These are phyloP conservation scores for Monochamus saltuarius DNA, from an alignment of 1,140 invertebrate genomes.

Conservation along the genomic window DNA sequence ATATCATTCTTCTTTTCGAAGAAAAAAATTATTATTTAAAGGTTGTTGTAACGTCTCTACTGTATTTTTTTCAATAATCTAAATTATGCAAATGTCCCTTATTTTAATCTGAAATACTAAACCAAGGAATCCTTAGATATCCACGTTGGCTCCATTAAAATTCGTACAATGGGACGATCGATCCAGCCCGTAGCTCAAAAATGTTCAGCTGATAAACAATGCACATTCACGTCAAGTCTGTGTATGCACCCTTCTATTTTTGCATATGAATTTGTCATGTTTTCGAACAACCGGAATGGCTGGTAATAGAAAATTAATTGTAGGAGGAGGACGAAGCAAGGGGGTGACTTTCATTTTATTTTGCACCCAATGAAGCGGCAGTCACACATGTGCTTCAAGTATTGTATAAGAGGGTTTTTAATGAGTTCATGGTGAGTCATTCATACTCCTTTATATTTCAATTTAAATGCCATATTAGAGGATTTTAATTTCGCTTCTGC, in stretches of 20 bases:
- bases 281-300: conserved; percentile 16
- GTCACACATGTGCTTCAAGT: conserved; percentile 21
- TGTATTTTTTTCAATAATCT: too few relatives aligned
- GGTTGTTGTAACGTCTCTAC: too few relatives aligned
- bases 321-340: conserved; percentile 1
- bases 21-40: too few relatives aligned
- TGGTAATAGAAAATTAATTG: conserved; percentile 24
- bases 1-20: too few relatives aligned
- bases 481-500: background rate
- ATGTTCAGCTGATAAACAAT: too few relatives aligned
- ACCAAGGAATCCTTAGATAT: too few relatives aligned
- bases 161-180: too few relatives aligned
- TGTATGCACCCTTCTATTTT: conserved; percentile 11
- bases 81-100: too few relatives aligned
- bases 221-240: too few relatives aligned
- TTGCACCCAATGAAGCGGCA: conserved; percentile 21
- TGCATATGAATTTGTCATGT: conserved; percentile 12
- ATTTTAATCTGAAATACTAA: too few relatives aligned
- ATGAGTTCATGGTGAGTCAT: conserved; percentile 18
- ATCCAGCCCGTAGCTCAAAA: too few relatives aligned
- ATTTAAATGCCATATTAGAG: conserved; percentile 1
- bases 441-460: conserved; percentile 16
- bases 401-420: conserved; percentile 22
- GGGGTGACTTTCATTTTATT: conserved; percentile 12
- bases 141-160: too few relatives aligned